phyloP scores from a whole-genome alignment of 2,113 vertebrate species.

The Ailuropoda melanoleuca region DNA sequence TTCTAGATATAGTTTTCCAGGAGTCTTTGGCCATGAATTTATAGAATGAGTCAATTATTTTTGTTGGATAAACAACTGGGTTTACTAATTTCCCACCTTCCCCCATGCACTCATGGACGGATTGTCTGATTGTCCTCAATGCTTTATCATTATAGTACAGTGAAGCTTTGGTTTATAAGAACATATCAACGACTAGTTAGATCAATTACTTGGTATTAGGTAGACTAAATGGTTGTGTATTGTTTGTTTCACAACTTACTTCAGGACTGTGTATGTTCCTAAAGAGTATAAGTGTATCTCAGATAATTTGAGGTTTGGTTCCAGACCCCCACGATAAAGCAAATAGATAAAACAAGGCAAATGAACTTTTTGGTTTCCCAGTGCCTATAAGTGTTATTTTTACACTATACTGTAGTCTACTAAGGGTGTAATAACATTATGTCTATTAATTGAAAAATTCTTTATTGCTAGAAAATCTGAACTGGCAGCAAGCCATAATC shows the following conservation, averaged over 20 bases:
- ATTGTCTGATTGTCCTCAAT: neutral
- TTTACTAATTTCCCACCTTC: neutral
- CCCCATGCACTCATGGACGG: neutral
- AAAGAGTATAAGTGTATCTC: neutral
- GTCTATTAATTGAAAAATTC: neutral
- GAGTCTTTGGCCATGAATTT: neutral
- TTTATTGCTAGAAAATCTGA: neutral
- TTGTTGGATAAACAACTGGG: neutral
- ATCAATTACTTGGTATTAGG: neutral
- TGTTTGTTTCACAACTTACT: neutral
- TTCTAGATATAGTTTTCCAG: neutral
- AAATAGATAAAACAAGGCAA: neutral
- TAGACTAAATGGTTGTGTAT: neutral
- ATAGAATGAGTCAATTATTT: conserved; percentile 18
- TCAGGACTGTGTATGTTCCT: neutral
- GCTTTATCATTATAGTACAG: neutral
- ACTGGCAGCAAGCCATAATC: neutral
- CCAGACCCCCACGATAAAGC: neutral
- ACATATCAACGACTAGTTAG: neutral
- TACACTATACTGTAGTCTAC: neutral
- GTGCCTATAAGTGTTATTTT: neutral
- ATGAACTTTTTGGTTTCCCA: neutral
- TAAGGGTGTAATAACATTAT: neutral
- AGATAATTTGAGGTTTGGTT: neutral
- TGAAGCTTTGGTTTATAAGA: neutral